Evolutionary conservation across 2,113 vertebrate genomes (phyloP).

Genomic region (Festucalex cinctus): DNA sequence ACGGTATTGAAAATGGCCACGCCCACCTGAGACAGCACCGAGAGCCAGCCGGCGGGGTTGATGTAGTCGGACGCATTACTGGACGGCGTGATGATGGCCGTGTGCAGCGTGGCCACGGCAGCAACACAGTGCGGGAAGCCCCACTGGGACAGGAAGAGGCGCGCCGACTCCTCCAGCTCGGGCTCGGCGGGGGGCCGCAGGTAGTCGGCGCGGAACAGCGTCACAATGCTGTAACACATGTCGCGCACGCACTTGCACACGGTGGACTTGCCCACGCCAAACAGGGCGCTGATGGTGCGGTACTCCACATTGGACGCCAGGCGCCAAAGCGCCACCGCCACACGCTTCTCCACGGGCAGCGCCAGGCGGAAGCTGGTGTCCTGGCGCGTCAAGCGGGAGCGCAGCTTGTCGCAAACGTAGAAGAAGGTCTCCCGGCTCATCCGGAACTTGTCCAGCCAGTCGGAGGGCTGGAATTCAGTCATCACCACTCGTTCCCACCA

Average conservation of each 20-base stretch:
- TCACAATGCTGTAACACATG: slow-evolving; percentile 75
- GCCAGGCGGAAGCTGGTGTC: slow-evolving; percentile 74
- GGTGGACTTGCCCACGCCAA: slow-evolving; percentile 74
- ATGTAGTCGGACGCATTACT: slow-evolving; percentile 68
- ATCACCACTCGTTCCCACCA: slow-evolving; percentile 79
- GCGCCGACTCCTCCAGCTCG: slow-evolving; percentile 64
- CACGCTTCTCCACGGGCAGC: slow-evolving; percentile 75
- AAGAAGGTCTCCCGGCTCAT: slow-evolving; percentile 77
- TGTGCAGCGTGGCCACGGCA: slow-evolving; percentile 71
- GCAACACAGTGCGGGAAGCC: slow-evolving; percentile 76
- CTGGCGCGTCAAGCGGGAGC: slow-evolving; percentile 72
- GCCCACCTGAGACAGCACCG: slow-evolving; percentile 66
- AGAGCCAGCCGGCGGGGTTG: slow-evolving; percentile 76
- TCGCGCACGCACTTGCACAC: slow-evolving; percentile 76
- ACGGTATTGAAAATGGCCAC: not conserved
- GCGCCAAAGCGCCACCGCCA: slow-evolving; percentile 76
- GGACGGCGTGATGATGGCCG: slow-evolving; percentile 74
- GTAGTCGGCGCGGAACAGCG: slow-evolving; percentile 68
- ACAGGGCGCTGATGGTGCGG: slow-evolving; percentile 73
- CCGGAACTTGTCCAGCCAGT: slow-evolving; percentile 78
- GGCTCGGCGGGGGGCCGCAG: slow-evolving; percentile 58
- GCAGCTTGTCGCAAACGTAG: slow-evolving; percentile 69
- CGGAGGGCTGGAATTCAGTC: slow-evolving; percentile 72
- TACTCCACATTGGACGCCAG: slow-evolving; percentile 76
- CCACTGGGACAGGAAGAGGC: slow-evolving; percentile 56